Evolutionary conservation across 2,888 invertebrate species (phyloP).

Genomic region (Leucoptera coffeella): DNA sequence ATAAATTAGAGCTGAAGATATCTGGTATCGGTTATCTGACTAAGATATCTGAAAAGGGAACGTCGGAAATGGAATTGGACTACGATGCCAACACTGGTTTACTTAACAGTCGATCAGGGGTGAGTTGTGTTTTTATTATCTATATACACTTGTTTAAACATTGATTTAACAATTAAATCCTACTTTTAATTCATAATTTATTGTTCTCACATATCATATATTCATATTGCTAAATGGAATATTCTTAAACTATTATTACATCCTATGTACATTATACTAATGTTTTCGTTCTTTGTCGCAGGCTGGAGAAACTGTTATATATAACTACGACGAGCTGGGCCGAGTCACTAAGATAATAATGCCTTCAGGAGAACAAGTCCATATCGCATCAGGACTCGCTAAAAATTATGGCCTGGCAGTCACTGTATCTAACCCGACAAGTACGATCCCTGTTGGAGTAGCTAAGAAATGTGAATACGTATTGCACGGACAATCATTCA

Average conservation of each 20-base stretch:
- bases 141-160: no score
- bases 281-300: conserved; percentile 18
- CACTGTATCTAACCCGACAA: conserved; percentile 56
- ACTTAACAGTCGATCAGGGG: conserved; percentile 76
- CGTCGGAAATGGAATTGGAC: conserved; percentile 82
- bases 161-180: no score
- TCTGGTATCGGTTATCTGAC: conserved; percentile 89
- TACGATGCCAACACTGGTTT: conserved; percentile 87
- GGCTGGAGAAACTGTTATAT: conserved; percentile 84
- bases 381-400: conserved; percentile 70
- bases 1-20: conserved; percentile 86
- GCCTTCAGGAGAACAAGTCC: conserved; percentile 86
- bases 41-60: conserved; percentile 81
- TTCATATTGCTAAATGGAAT: no score
- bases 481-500: conserved; percentile 58
- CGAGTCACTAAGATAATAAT: conserved; percentile 79
- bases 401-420: conserved; percentile 72
- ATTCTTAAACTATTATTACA: no score
- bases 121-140: no score
- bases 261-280: no score
- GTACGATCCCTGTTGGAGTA: conserved; percentile 47
- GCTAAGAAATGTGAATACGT: conserved; percentile 55
- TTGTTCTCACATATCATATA: no score
- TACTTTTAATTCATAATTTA: no score
- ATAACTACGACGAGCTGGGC: conserved; percentile 86